A percentile compares a stretch with the other conserved stretches of the same genome.
phyloP scores from a whole-genome alignment of 2,113 vertebrate species.

The Hippocampus zosterae region DNA sequence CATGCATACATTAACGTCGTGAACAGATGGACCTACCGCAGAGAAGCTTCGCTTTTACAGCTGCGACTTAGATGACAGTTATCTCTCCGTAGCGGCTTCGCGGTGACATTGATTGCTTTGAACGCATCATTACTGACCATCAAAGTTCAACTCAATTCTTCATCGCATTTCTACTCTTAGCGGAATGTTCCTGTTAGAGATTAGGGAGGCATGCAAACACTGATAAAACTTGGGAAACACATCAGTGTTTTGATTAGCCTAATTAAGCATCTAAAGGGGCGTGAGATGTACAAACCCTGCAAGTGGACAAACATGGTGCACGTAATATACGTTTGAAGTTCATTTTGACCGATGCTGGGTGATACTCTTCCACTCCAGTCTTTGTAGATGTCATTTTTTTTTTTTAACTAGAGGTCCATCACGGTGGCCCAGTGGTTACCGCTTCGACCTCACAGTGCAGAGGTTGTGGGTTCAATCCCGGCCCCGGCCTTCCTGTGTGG shows the following conservation, averaged over 20 bases:
- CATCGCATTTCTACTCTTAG: slow-evolving; percentile 53
- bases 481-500: too few species aligned
- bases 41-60: slow-evolving; percentile 65
- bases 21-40: slow-evolving; percentile 59
- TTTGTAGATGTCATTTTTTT: too few species aligned
- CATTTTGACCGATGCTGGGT: too few species aligned
- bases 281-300: background rate
- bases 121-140: slow-evolving; percentile 47
- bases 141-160: slow-evolving; percentile 43
- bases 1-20: slow-evolving; percentile 32
- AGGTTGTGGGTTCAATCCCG: too few species aligned
- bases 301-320: background rate
- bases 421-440: too few species aligned
- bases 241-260: background rate
- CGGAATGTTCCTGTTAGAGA: slow-evolving; percentile 32
- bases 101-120: slow-evolving; percentile 29
- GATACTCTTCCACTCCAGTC: too few species aligned
- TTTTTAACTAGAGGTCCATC: too few species aligned
- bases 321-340: background rate
- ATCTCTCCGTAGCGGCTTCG: background rate
- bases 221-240: slow-evolving; percentile 38
- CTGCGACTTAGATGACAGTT: slow-evolving; percentile 50
- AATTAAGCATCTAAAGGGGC: background rate
- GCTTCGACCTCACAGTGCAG: too few species aligned
- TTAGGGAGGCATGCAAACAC: slow-evolving; percentile 43